Conservation (phyloP, 2,888 invertebrate genomes). For the Drosophila flavopinicola region DNA sequence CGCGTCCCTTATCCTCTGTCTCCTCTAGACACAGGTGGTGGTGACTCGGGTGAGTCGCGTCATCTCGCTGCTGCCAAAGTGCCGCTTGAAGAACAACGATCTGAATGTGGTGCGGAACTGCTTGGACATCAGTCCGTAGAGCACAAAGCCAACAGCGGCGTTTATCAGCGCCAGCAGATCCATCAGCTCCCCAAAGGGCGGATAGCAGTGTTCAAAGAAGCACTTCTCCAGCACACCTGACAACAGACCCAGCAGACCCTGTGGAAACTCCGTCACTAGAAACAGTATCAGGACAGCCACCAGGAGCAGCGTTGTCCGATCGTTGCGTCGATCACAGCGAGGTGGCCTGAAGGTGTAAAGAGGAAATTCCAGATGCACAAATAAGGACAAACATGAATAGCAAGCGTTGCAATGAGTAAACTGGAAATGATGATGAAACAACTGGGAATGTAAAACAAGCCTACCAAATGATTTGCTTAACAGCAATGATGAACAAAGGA, state of each 20-base stretch:
- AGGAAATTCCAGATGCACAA: too few species aligned
- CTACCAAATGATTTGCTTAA: too few species aligned
- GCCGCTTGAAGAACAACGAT: conserved; percentile 89
- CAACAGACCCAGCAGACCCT: conserved; percentile 90
- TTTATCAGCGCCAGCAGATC: conserved; percentile 95
- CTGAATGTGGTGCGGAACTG: conserved; percentile 94
- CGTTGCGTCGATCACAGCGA: conserved; percentile 90
- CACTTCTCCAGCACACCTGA: conserved; percentile 88
- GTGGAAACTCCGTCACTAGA: conserved; percentile 94
- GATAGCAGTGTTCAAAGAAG: conserved; percentile 92
- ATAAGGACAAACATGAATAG: too few species aligned
- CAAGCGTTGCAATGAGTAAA: too few species aligned
- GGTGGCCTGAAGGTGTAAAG: conserved; percentile 54
- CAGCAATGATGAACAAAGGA: too few species aligned
- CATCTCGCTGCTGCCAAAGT: conserved; percentile 85
- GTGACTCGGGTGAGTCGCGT: conserved; percentile 82
- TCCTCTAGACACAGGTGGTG: conserved; percentile 82
- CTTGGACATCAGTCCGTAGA: conserved; percentile 97
- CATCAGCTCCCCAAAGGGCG: conserved; percentile 93
- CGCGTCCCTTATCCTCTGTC: background rate
- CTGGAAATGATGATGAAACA: too few species aligned
- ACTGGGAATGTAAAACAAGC: too few species aligned
- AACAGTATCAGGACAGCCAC: conserved; percentile 94
- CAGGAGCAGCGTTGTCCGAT: conserved; percentile 95
- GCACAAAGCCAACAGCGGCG: conserved; percentile 96